A percentile compares a stretch with the other conserved stretches of the same genome.
Conservation (phyloP, 1,140 invertebrate genomes). For the Macrobrachium rosenbergii region DNA sequence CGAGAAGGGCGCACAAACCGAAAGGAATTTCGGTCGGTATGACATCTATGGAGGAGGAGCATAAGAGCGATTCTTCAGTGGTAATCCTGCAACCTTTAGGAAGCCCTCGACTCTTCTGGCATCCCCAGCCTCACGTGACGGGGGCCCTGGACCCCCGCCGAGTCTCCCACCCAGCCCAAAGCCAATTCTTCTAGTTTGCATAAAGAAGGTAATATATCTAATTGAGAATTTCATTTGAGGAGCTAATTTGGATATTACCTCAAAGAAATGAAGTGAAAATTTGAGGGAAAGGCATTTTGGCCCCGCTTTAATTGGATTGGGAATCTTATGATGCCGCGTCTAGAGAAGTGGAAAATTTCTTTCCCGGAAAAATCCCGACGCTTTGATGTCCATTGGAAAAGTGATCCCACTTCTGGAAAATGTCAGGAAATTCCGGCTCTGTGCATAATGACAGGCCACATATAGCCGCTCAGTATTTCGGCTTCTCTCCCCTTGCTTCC, state of each 20-base stretch:
- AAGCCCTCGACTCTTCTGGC: too few relatives aligned
- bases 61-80: too few relatives aligned
- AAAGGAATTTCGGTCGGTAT: too few relatives aligned
- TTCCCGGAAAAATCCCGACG: not conserved
- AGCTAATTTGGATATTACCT: conserved; percentile 58
- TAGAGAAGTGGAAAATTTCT: not conserved
- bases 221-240: conserved; percentile 62
- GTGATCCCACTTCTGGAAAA: too few relatives aligned
- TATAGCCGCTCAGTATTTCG: not conserved
- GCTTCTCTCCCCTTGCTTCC: not conserved
- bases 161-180: not conserved
- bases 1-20: too few relatives aligned
- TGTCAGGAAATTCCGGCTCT: too few relatives aligned
- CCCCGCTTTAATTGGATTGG: conserved; percentile 25
- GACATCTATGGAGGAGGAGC: too few relatives aligned
- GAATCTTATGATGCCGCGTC: not conserved
- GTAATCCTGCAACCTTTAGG: too few relatives aligned
- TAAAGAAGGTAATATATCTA: conserved; percentile 63
- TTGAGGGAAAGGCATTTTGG: conserved; percentile 27
- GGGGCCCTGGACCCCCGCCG: too few relatives aligned
- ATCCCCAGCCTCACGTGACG: too few relatives aligned
- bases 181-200: conserved; percentile 61
- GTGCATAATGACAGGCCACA: too few relatives aligned
- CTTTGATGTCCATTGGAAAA: conserved; percentile 25
- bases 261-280: conserved; percentile 62